These are phyloP conservation scores for Condylura cristata DNA, from an alignment of 2,113 vertebrate genomes.

Conservation along the genomic window DNA sequence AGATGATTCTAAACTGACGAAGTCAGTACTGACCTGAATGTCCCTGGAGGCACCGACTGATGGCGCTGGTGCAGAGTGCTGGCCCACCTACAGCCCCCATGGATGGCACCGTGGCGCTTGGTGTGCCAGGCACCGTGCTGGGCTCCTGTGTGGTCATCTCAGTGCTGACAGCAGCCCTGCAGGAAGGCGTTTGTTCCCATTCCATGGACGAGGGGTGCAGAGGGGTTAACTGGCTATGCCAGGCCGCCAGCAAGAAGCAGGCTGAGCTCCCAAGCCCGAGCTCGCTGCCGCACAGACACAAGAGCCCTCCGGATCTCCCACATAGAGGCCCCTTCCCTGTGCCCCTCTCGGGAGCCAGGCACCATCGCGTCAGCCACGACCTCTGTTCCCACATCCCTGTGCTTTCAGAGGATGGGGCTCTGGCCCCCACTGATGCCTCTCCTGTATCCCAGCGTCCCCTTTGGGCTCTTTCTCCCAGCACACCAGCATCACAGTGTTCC, in stretches of 20 bases:
- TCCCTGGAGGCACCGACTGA: not conserved
- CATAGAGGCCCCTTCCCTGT: not conserved
- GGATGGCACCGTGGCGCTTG: not conserved
- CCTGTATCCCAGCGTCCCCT: not conserved
- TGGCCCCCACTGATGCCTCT: not conserved
- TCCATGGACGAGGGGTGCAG: not conserved
- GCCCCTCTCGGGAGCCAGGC: not conserved
- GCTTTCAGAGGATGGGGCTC: not conserved
- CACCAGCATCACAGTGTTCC: fast-evolving
- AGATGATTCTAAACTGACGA: not conserved
- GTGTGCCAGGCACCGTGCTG: fast-evolving
- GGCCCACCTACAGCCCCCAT: not conserved
- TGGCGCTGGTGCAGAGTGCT: not conserved
- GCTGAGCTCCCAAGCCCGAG: too few species aligned
- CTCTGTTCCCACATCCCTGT: not conserved
- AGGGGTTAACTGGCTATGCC: not conserved
- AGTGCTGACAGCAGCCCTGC: not conserved
- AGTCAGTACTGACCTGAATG: not conserved
- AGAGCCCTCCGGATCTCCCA: fast-evolving
- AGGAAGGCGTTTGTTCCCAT: not conserved
- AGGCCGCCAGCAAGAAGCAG: not conserved
- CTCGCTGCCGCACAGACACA: fast-evolving
- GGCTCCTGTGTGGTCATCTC: not conserved
- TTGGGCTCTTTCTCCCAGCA: not conserved
- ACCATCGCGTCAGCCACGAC: fast-evolving